phyloP scores from a whole-genome alignment of 2,888 invertebrate genomes.

The Ichneumon xanthorius region DNA sequence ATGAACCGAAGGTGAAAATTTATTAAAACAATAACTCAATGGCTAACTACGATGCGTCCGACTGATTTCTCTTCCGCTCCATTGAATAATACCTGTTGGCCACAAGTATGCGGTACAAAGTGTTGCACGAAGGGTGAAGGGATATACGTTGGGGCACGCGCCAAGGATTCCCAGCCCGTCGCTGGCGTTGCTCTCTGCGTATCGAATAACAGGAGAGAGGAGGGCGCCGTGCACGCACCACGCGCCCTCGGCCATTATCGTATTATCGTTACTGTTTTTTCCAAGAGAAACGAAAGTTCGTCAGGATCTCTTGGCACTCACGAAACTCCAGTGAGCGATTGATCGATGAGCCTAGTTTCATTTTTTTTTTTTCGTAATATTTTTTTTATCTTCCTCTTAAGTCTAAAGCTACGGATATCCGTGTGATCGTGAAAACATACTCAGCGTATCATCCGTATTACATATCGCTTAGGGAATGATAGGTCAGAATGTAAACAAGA shows the following conservation, averaged over 20 bases:
- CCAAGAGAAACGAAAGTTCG: constrained; percentile 58
- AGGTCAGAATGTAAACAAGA: too few species aligned
- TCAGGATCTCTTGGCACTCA: constrained; percentile 60
- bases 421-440: constrained; percentile 30
- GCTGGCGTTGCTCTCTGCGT: constrained; percentile 39
- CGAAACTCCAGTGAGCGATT: constrained; percentile 64
- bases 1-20: background rate
- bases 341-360: constrained; percentile 75
- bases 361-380: constrained; percentile 41
- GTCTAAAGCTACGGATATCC: constrained; percentile 54
- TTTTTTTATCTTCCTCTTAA: background rate
- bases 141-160: constrained; percentile 59
- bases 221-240: constrained; percentile 56
- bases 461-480: background rate
- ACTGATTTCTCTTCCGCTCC: constrained; percentile 42
- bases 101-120: constrained; percentile 61
- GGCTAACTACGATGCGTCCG: background rate
- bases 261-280: constrained; percentile 69
- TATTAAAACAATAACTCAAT: constrained; percentile 1
- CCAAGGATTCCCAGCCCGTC: constrained; percentile 63
- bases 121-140: constrained; percentile 39
- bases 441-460: background rate
- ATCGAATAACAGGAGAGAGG: constrained; percentile 62
- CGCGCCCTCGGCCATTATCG: constrained; percentile 73
- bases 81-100: constrained; percentile 63